Base-by-base conservation (phyloP, 2,888 invertebrate species). In the Ectemnius cavifrons region DNA sequence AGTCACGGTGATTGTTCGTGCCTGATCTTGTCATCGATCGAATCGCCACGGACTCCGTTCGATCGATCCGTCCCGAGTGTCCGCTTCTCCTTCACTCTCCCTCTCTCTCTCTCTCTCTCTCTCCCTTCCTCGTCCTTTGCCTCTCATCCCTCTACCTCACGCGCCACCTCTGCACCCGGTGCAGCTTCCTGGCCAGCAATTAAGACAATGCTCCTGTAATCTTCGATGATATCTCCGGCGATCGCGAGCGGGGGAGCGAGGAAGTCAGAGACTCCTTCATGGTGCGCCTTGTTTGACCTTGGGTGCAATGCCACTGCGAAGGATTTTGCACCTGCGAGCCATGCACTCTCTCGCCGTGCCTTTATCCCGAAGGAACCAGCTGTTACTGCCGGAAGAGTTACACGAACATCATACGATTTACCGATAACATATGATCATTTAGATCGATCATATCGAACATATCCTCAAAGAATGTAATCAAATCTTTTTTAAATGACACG, bases 1-100 rank as follows among this genome's bases (percentile, higher is more conserved):
- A 87, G 86, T 87, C 87, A 86, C 83, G 86, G 84, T 85, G 85
- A 87, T 84, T 78, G 82, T 86, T 79, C 80, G 81, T 84, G 84
- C 71, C 79, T 74, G 82, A 86, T 84, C 85, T 85, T 86, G 86
- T 86, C 86, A 86, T 84, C 86, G 85, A 84, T 84, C 86, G 81
- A 75, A 81, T 81, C 83, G 71, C 71, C 68, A 59, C 46, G 62
- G 69, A 77, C 72, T 71, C 46, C 75, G 73, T 75, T 80, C 79
- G 76, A 81, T 78, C 72, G 57, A 37, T 60, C 62, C 73, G 62
- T 62, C 67, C 67, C 60, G 61, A 63, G 46, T 64, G 60, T 67
- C 58, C 67, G 60, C 46, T 37, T 37, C 37, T 23, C 61, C 46
- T 11, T 27, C 60, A 8, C n/a, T 52, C 63, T 58, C 75, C 59